Evolutionary conservation across 2,888 invertebrate genomes (phyloP).

Genomic region (Chalcosyrphus nemorum): DNA sequence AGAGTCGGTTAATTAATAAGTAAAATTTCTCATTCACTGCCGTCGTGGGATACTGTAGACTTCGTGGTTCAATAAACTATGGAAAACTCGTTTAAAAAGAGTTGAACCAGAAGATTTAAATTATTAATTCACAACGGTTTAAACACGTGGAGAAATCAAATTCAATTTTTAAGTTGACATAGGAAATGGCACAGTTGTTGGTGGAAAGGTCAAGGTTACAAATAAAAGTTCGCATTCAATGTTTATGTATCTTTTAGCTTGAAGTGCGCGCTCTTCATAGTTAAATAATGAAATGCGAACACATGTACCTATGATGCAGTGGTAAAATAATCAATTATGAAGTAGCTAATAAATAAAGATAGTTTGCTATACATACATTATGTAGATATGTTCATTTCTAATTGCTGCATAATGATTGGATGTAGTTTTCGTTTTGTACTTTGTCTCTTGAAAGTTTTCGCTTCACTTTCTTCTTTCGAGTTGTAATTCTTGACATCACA

Average conservation of each 20-base stretch:
- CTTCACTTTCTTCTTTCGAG: background rate
- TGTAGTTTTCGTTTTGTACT: background rate
- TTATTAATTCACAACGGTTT: background rate
- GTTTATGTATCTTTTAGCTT: background rate
- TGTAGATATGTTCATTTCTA: background rate
- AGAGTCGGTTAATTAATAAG: background rate
- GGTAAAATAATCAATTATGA: background rate
- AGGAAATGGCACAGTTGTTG: background rate
- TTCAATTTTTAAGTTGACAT: background rate
- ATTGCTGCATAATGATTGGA: background rate
- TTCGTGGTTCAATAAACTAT: slow-evolving; percentile 57
- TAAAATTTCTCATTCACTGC: background rate
- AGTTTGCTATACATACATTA: too few relatives aligned
- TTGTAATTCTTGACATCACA: background rate
- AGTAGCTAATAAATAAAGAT: background rate
- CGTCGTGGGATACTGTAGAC: background rate
- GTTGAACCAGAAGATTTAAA: background rate
- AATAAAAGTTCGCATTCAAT: background rate
- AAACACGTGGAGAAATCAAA: background rate
- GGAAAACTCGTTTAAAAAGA: slow-evolving; percentile 30
- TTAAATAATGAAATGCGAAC: background rate
- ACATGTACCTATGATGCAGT: background rate
- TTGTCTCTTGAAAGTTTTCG: background rate
- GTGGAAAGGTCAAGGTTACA: slow-evolving; percentile 30
- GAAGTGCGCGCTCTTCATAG: background rate